A percentile compares a stretch with the other conserved stretches of the same genome.
Evolutionary conservation across 2,113 vertebrate species (phyloP).

Genomic region (Sterna hirundo): DNA sequence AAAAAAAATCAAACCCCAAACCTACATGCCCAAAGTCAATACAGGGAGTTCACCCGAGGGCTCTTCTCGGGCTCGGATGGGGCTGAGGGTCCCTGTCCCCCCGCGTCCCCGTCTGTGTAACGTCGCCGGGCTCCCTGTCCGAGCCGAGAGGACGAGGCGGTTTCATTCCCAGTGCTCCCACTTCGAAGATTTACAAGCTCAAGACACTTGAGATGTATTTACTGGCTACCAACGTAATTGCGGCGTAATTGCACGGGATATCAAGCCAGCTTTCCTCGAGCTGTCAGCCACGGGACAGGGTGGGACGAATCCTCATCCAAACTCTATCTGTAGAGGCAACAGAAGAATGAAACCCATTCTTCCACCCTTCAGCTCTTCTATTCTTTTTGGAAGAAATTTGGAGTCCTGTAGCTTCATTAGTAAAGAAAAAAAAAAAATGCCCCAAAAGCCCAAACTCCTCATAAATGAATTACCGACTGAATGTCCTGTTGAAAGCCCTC

Average conservation of each 20-base stretch:
- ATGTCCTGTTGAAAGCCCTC: not conserved
- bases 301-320: not conserved
- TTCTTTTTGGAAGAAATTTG: not conserved
- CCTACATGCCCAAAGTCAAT: rapidly evolving
- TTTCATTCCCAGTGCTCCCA: not conserved
- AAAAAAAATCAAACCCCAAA: no score
- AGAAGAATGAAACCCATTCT: not conserved
- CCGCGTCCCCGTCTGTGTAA: rapidly evolving
- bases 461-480: not conserved
- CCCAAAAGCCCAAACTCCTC: not conserved
- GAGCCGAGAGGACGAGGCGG: rapidly evolving
- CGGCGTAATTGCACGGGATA: rapidly evolving
- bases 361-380: not conserved
- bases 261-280: not conserved
- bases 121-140: rapidly evolving
- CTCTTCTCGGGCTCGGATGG: not conserved
- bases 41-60: rapidly evolving
- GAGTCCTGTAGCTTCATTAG: not conserved
- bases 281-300: not conserved
- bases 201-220: not conserved
- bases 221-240: not conserved
- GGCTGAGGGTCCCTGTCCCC: not conserved
- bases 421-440: not conserved
- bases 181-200: not conserved
- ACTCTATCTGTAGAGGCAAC: not conserved